These are phyloP conservation scores for Perca schrenkii DNA, from an alignment of 2,113 vertebrate species.

Conservation along the genomic window DNA sequence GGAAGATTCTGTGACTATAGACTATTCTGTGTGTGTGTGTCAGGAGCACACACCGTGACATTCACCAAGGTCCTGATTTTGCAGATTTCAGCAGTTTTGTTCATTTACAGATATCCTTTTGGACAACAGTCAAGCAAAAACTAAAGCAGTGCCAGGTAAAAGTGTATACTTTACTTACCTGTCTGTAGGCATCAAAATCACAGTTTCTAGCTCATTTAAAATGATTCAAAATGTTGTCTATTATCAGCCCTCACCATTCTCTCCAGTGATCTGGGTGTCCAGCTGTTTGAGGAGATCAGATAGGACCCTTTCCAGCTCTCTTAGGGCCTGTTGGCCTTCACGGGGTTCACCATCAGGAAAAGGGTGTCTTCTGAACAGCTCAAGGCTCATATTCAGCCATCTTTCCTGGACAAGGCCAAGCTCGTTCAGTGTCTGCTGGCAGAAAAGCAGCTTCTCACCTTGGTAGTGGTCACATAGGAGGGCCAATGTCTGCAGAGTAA, in stretches of 20 bases:
- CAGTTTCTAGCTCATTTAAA: background rate
- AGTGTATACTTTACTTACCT: background rate
- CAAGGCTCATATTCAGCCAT: constrained; percentile 82
- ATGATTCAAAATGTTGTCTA: background rate
- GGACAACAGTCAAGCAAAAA: background rate
- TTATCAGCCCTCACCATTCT: constrained; percentile 81
- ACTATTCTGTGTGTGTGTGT: background rate
- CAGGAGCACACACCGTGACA: background rate
- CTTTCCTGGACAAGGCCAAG: constrained; percentile 77
- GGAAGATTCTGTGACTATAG: background rate
- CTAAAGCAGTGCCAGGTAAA: background rate
- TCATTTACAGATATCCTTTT: constrained; percentile 5
- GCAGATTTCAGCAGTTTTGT: background rate
- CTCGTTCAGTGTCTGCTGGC: constrained; percentile 80
- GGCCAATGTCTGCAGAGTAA: constrained; percentile 76
- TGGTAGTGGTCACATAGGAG: constrained; percentile 78
- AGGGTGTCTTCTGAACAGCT: constrained; percentile 83
- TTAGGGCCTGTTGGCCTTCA: constrained; percentile 64
- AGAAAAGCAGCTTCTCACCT: constrained; percentile 78
- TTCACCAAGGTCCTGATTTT: background rate
- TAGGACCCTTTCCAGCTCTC: constrained; percentile 69
- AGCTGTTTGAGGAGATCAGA: constrained; percentile 79
- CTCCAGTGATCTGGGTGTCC: constrained; percentile 77
- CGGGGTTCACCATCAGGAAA: constrained; percentile 68
- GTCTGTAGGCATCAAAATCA: background rate